Percentiles rank a stretch among this genome's conserved stretches.
These are phyloP conservation scores for Theristus sp. DNA, from an alignment of 2,888 invertebrate genomes.

Conservation along the genomic window DNA sequence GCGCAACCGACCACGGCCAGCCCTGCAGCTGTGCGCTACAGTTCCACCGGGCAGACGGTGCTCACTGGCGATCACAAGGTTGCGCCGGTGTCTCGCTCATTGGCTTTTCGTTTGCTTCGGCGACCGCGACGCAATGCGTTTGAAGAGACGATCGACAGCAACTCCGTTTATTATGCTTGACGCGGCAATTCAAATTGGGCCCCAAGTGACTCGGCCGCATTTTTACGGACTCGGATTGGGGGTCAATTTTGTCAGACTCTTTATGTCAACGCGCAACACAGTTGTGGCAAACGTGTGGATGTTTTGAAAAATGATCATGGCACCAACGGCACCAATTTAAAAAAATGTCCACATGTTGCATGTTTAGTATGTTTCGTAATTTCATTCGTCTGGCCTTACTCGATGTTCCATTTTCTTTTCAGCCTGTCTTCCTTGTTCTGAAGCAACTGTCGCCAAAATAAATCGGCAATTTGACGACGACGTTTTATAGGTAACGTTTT, in stretches of 20 bases:
- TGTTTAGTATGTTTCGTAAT: background rate
- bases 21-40: background rate
- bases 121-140: background rate
- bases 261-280: too few species aligned
- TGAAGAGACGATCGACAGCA: background rate
- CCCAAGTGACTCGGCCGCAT: too few species aligned
- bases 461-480: background rate
- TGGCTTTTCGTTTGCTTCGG: background rate
- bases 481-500: background rate
- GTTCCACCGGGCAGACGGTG: background rate
- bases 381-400: background rate
- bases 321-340: too few species aligned
- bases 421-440: background rate
- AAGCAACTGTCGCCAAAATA: background rate
- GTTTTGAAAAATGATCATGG: too few species aligned
- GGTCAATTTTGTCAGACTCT: too few species aligned
- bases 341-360: background rate
- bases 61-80: background rate
- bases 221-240: too few species aligned
- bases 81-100: background rate
- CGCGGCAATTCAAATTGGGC: too few species aligned
- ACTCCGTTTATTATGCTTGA: too few species aligned
- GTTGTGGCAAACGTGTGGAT: too few species aligned
- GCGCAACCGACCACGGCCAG: too few species aligned
- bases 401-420: background rate